A percentile compares a stretch with the other conserved stretches of the same genome.
These are phyloP conservation scores for Champsocephalus gunnari DNA, from an alignment of 2,797 vertebrate genomes.

Conservation along the genomic window DNA sequence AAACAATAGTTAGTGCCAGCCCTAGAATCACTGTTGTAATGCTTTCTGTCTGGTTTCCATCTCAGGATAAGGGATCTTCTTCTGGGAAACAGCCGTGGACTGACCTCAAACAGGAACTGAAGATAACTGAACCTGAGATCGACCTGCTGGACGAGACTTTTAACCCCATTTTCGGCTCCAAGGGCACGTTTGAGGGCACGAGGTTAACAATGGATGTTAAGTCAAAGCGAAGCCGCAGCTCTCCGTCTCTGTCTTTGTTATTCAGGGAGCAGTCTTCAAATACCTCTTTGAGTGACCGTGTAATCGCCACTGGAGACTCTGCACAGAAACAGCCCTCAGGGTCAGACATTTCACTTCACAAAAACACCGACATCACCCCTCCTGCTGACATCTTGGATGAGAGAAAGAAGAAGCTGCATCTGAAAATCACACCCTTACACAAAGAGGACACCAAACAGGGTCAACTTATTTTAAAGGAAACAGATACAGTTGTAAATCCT, in stretches of 20 bases:
- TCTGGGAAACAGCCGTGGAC: constrained; percentile 79
- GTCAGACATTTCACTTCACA: constrained; percentile 71
- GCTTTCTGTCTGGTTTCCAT: constrained; percentile 11
- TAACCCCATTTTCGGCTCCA: constrained; percentile 64
- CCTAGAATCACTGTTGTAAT: neutral
- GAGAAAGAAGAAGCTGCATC: constrained; percentile 47
- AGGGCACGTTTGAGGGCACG: constrained; percentile 53
- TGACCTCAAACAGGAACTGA: constrained; percentile 89
- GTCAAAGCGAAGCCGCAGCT: constrained; percentile 82
- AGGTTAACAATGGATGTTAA: constrained; percentile 72
- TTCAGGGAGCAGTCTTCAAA: constrained; percentile 70
- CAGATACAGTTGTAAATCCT: constrained; percentile 29
- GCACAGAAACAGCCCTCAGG: constrained; percentile 76
- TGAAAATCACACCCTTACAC: constrained; percentile 50
- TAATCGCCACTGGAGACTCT: constrained; percentile 41
- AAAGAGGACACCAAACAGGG: constrained; percentile 59
- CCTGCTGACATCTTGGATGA: constrained; percentile 36
- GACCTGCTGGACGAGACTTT: constrained; percentile 75
- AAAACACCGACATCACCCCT: constrained; percentile 38
- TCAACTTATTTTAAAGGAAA: constrained; percentile 37
- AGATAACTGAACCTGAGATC: constrained; percentile 90
- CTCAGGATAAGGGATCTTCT: constrained; percentile 58
- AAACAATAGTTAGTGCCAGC: too few relatives aligned
- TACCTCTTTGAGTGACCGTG: constrained; percentile 48
- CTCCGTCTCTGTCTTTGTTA: constrained; percentile 79